phyloP scores from a whole-genome alignment of 92 coral and sea anemone species.

The Pocillopora meandrina region DNA sequence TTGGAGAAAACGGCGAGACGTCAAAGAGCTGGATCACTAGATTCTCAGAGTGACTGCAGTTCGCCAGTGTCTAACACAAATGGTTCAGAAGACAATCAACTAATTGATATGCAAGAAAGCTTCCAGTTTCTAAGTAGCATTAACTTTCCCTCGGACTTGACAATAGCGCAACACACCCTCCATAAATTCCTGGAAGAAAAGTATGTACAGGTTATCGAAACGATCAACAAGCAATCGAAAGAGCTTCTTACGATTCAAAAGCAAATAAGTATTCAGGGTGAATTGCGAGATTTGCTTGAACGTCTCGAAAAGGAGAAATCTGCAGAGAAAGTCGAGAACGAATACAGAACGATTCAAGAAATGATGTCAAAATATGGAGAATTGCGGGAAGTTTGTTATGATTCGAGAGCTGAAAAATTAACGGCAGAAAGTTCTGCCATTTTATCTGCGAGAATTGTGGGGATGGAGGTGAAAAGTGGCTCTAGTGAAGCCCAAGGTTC shows the following conservation, averaged over 20 bases:
- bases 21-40: background rate
- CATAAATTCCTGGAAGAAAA: slow-evolving; percentile 2
- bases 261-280: slow-evolving; percentile 31
- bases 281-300: slow-evolving; percentile 23
- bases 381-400: slow-evolving; percentile 7
- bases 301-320: slow-evolving; percentile 10
- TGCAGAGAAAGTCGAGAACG: background rate
- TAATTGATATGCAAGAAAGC: background rate
- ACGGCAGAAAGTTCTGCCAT: background rate
- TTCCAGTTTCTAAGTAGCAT: slow-evolving; percentile 15
- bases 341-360: background rate
- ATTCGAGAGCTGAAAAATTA: background rate
- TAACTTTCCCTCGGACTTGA: background rate
- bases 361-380: slow-evolving; percentile 22
- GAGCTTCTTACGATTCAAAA: slow-evolving; percentile 18
- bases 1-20: background rate
- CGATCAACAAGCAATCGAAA: slow-evolving; percentile 13
- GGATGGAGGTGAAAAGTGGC: background rate
- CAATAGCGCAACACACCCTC: slow-evolving; percentile 13
- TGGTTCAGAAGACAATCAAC: background rate
- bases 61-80: background rate
- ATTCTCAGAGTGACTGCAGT: background rate
- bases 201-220: background rate
- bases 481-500: background rate
- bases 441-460: background rate